Percentiles rank a stretch among this genome's conserved stretches.
Conservation (phyloP, 2,888 invertebrate species). For the Lycophotia porphyrea region DNA sequence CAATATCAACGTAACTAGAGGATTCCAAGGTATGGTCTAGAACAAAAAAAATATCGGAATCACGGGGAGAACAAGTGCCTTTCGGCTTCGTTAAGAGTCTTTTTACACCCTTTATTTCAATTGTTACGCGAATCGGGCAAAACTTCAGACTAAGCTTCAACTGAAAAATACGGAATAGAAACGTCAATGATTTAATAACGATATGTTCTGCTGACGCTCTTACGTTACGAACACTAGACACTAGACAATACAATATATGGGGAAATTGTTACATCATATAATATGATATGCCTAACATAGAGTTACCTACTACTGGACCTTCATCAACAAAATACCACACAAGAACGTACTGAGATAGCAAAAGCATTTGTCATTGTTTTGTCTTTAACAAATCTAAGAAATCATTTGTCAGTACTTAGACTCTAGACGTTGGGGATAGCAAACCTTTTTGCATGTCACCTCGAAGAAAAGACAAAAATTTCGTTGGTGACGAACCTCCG, state of each 20-base stretch:
- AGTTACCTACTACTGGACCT: neutral
- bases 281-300: neutral
- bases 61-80: too few relatives aligned
- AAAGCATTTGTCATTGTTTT: slow-evolving; percentile 71
- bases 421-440: neutral
- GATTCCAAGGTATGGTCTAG: too few relatives aligned
- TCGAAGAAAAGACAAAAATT: neutral
- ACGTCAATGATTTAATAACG: neutral
- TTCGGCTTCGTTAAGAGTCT: too few relatives aligned
- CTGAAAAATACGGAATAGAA: neutral
- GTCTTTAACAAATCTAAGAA: slow-evolving; percentile 57
- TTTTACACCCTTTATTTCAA: too few relatives aligned
- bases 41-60: too few relatives aligned
- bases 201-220: neutral
- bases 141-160: neutral
- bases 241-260: neutral
- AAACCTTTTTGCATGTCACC: slow-evolving; percentile 4
- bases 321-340: slow-evolving; percentile 30
- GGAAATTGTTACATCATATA: neutral
- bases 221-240: neutral
- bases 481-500: neutral
- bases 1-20: too few relatives aligned
- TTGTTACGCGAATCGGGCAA: too few relatives aligned
- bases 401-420: slow-evolving; percentile 28
- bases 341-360: slow-evolving; percentile 15